A percentile compares a stretch with the other conserved stretches of the same genome.
Conservation (phyloP, 1,140 invertebrate genomes). For the Telenomus remus region DNA sequence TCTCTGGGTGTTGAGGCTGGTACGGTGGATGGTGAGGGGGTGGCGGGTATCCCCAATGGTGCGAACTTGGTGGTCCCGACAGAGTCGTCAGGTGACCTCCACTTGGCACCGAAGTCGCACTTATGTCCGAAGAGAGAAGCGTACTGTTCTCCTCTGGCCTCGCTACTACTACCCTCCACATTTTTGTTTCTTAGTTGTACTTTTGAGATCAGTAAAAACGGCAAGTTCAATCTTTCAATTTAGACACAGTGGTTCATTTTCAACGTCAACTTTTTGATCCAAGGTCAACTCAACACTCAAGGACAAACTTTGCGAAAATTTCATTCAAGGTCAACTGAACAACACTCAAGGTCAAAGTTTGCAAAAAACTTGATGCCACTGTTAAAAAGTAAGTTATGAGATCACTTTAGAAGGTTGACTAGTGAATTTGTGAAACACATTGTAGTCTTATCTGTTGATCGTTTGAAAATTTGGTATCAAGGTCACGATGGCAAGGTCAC, state of each 20-base stretch:
- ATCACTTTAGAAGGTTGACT: too few relatives aligned
- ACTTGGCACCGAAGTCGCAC: slow-evolving; percentile 58
- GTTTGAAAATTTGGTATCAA: too few relatives aligned
- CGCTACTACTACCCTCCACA: slow-evolving; percentile 77
- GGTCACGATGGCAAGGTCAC: background rate
- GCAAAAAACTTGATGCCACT: too few relatives aligned
- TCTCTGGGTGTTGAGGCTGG: slow-evolving; percentile 59
- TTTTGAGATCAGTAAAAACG: background rate
- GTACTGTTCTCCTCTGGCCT: slow-evolving; percentile 73
- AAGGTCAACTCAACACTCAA: background rate
- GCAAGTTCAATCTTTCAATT: too few relatives aligned
- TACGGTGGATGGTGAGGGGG: slow-evolving; percentile 63
- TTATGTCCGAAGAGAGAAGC: slow-evolving; percentile 70
- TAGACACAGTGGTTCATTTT: background rate
- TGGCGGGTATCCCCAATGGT: slow-evolving; percentile 70
- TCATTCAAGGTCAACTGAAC: too few relatives aligned
- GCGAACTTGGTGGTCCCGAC: slow-evolving; percentile 62
- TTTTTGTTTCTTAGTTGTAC: slow-evolving; percentile 14
- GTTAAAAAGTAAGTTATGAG: too few relatives aligned
- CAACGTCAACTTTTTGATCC: background rate
- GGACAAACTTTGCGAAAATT: too few relatives aligned
- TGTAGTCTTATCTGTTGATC: too few relatives aligned
- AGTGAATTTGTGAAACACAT: too few relatives aligned
- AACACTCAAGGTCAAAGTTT: too few relatives aligned
- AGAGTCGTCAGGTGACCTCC: slow-evolving; percentile 61